Evolutionary conservation across 1,140 invertebrate species (phyloP), one percentile per base, ranked within the genome.

Genomic region (Reticulitermes speratus): DNA sequence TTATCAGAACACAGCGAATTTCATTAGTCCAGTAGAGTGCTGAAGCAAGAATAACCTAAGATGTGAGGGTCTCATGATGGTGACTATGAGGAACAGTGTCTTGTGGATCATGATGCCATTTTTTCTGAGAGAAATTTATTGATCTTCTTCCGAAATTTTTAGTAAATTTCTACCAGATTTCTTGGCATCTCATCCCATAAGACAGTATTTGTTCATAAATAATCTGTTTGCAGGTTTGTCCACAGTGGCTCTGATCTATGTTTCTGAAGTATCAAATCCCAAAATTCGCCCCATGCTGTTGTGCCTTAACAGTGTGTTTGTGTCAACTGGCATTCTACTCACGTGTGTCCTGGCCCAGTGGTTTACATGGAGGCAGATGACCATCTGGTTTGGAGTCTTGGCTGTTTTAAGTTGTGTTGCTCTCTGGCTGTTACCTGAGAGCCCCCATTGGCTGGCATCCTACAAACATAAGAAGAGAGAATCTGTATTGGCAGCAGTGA

Each of bases 211-310:
- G 38, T 55, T 55, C 52, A 55, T 16, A 21, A 19, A 55, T 55
- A 55, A 55, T 55, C 14, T 55, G 19, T 55, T 88, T 88, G 84
- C 89, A 89, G 93, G 93, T 85, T 87, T 94, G 55, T 91, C 91
- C 25, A 92, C 92, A 8, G 92, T 92, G 11, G 89, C 89, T 12
- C 23, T 94, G 23, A 91, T 94, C 19, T 94, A 94, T 87, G 92
- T 93, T 19, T 92, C 93, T 25, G 93, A 94, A 90, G 92, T 94
- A 7, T 89, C 92, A 12, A 92, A 93, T 90, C 91, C 92, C 3
- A 88, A 90, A 85, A 90, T 92, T 32, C 89, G 93, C 82, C 91
- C 93, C 44, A 92, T 93, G 91, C 88, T 94, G 11, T 88, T 94
- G 0, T 92, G 92, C 59, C 89, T 93, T 3, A 94, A 93, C 88